Conservation (phyloP, 2,113 vertebrate species). For the Menidia beryllina region DNA sequence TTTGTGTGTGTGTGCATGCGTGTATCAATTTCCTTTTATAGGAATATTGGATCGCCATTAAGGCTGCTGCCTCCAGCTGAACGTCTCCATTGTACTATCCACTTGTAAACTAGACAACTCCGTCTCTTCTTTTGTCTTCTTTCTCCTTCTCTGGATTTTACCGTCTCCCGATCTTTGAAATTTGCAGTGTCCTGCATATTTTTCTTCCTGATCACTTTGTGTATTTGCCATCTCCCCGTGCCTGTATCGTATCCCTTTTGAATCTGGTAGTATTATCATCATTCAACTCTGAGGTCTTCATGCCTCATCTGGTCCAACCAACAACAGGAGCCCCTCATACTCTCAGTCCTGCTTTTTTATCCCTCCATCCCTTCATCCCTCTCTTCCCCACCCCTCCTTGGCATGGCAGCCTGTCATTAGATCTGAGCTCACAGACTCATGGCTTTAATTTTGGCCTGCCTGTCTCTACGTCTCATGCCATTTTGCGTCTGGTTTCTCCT, state of each 20-base stretch:
- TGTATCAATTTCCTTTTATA: constrained; percentile 48
- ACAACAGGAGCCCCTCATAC: constrained; percentile 41
- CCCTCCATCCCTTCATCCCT: constrained; percentile 41
- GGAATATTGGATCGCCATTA: constrained; percentile 52
- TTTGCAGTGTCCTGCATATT: background rate
- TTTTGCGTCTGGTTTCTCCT: constrained; percentile 45
- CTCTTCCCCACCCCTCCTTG: constrained; percentile 54
- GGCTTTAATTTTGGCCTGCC: constrained; percentile 64
- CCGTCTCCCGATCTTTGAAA: constrained; percentile 2
- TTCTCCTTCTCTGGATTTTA: constrained; percentile 11
- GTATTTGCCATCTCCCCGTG: background rate
- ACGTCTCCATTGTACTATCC: constrained; percentile 37
- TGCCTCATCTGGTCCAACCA: constrained; percentile 47
- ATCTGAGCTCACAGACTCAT: constrained; percentile 61
- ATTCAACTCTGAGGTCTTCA: constrained; percentile 14
- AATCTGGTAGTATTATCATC: constrained; percentile 12
- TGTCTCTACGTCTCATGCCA: constrained; percentile 37
- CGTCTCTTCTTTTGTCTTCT: constrained; percentile 1
- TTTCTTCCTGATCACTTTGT: background rate
- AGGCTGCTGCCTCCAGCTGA: constrained; percentile 49
- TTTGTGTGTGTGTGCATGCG: constrained; percentile 33
- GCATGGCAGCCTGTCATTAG: constrained; percentile 71
- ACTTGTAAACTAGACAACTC: constrained; percentile 29
- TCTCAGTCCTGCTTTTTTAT: constrained; percentile 42
- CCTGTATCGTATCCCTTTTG: constrained; percentile 11